These are phyloP conservation scores for Calidris pugnax DNA, from an alignment of 2,113 vertebrate species.

Conservation along the genomic window DNA sequence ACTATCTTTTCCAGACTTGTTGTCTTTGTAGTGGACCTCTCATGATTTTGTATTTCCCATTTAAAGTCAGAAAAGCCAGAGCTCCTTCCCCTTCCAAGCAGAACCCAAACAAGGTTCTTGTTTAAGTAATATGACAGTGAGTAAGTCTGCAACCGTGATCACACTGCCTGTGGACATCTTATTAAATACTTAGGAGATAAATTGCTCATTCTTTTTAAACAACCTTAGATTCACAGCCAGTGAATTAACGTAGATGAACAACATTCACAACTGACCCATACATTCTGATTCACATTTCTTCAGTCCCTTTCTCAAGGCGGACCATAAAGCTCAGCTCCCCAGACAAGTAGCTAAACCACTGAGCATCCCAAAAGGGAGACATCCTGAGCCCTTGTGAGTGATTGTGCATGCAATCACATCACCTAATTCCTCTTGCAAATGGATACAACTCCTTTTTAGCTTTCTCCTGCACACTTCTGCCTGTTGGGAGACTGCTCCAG, in stretches of 20 bases:
- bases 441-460: background rate
- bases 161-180: background rate
- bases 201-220: background rate
- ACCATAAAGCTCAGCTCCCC: background rate
- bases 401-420: background rate
- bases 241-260: background rate
- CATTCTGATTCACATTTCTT: background rate
- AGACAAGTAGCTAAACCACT: background rate
- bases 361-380: background rate
- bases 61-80: constrained; percentile 1
- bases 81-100: background rate
- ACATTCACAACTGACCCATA: background rate
- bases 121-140: constrained; percentile 9
- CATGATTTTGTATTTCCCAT: background rate
- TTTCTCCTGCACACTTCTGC: background rate
- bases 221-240: background rate
- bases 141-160: background rate
- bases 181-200: background rate
- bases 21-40: background rate
- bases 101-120: constrained; percentile 23
- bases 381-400: background rate
- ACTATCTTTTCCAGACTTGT: background rate
- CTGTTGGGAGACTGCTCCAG: background rate
- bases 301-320: background rate
- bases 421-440: background rate